Conservation (phyloP, 2,888 invertebrate species). For the Marasmarcha lunaedactyla region DNA sequence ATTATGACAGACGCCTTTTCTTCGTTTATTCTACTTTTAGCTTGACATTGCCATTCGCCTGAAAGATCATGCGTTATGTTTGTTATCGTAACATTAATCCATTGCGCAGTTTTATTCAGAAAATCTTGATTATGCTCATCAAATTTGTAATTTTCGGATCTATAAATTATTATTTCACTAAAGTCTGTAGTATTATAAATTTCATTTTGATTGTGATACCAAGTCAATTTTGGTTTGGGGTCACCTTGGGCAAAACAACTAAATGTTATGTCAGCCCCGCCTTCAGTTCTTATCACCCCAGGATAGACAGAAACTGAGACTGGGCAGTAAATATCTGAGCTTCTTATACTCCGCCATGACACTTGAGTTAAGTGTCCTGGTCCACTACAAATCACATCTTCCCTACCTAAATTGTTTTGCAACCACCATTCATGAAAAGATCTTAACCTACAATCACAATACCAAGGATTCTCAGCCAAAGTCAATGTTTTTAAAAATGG, state of each 20-base stretch:
- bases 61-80: slow-evolving; percentile 86
- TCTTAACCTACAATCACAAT: slow-evolving; percentile 87
- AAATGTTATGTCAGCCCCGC: slow-evolving; percentile 84
- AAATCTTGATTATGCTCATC: slow-evolving; percentile 49
- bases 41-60: slow-evolving; percentile 87
- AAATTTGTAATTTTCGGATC: slow-evolving; percentile 33
- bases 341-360: slow-evolving; percentile 80
- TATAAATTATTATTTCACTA: slow-evolving; percentile 42
- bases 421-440: slow-evolving; percentile 88
- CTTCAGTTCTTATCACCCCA: slow-evolving; percentile 75
- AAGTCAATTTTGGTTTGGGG: slow-evolving; percentile 82
- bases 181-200: slow-evolving; percentile 38
- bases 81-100: slow-evolving; percentile 86
- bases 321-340: slow-evolving; percentile 83
- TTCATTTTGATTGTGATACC: slow-evolving; percentile 78
- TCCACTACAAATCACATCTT: slow-evolving; percentile 77
- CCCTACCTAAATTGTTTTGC: slow-evolving; percentile 80
- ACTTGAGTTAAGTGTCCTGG: slow-evolving; percentile 75
- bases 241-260: slow-evolving; percentile 85
- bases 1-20: slow-evolving; percentile 72
- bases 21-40: slow-evolving; percentile 75
- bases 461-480: slow-evolving; percentile 89
- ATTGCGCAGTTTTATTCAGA: slow-evolving; percentile 66
- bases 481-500: slow-evolving; percentile 79
- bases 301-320: slow-evolving; percentile 75